A percentile compares a stretch with the other conserved stretches of the same genome.
Conservation (phyloP, 2,113 vertebrate species). For the Colistium nudipinnis region DNA sequence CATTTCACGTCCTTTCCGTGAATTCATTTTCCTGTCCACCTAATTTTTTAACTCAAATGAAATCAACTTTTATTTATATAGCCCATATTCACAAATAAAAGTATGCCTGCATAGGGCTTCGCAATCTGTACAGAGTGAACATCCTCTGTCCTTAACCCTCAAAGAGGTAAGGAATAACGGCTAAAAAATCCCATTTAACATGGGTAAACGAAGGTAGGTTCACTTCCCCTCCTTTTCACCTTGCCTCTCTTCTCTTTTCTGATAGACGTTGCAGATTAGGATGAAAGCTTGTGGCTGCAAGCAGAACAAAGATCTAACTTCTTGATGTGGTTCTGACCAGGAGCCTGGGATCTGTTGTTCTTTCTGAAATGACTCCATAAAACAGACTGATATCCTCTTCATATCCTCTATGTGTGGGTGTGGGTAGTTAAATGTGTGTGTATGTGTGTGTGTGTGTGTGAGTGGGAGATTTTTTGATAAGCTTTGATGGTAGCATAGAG, state of each 20-base stretch:
- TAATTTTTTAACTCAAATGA: no score
- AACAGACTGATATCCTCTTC: slow-evolving; percentile 68
- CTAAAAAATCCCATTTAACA: no score
- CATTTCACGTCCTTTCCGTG: background rate
- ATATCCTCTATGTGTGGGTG: slow-evolving; percentile 60
- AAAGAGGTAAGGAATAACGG: no score
- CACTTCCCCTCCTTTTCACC: background rate
- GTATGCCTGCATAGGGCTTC: no score
- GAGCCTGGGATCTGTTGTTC: slow-evolving; percentile 77
- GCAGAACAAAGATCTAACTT: slow-evolving; percentile 60
- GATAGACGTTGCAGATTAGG: slow-evolving; percentile 70
- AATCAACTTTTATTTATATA: no score
- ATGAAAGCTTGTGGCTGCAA: slow-evolving; percentile 71
- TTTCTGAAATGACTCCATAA: slow-evolving; percentile 71
- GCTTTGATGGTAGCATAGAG: slow-evolving; percentile 50
- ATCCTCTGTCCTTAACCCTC: no score
- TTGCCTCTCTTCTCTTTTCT: slow-evolving; percentile 49
- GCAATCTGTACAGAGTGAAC: no score
- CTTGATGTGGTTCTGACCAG: slow-evolving; percentile 78
- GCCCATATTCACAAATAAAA: no score
- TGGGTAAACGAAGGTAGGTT: no score
- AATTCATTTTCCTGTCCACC: background rate
- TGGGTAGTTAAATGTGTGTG: slow-evolving; percentile 40
- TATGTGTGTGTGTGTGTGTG: background rate
- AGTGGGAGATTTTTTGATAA: slow-evolving; percentile 46